Conservation (phyloP, 2,113 vertebrate genomes). For the Scytalopus superciliaris region DNA sequence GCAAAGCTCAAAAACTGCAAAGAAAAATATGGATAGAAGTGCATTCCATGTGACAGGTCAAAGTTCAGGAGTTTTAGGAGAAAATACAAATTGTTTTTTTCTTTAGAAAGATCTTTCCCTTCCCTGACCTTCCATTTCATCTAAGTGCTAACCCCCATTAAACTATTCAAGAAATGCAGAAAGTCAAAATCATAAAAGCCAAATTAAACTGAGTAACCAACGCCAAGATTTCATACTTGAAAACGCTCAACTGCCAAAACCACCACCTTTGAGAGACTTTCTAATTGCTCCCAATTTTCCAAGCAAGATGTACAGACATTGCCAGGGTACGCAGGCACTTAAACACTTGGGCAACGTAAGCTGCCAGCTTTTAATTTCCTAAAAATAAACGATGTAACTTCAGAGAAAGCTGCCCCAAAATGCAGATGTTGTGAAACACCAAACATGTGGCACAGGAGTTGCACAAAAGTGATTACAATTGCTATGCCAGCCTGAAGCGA, state of each 20-base stretch:
- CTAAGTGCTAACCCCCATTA: background rate
- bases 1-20: background rate
- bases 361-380: background rate
- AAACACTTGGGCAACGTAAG: background rate
- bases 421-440: background rate
- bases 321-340: background rate
- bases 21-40: background rate
- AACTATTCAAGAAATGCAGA: background rate
- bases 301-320: background rate
- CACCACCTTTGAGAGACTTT: background rate
- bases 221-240: background rate
- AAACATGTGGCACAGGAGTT: background rate
- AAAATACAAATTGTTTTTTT: background rate
- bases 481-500: rapidly evolving
- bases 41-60: background rate
- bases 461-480: background rate
- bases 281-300: background rate
- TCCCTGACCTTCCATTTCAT: background rate
- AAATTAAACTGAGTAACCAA: background rate
- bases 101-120: background rate
- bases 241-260: background rate
- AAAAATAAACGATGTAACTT: background rate
- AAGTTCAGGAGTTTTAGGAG: background rate
- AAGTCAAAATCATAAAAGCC: background rate
- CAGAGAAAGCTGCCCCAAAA: background rate